Evolutionary conservation across 2,797 vertebrate species (phyloP), one percentile per base, ranked within the genome.

Genomic region (Salarias fasciatus): DNA sequence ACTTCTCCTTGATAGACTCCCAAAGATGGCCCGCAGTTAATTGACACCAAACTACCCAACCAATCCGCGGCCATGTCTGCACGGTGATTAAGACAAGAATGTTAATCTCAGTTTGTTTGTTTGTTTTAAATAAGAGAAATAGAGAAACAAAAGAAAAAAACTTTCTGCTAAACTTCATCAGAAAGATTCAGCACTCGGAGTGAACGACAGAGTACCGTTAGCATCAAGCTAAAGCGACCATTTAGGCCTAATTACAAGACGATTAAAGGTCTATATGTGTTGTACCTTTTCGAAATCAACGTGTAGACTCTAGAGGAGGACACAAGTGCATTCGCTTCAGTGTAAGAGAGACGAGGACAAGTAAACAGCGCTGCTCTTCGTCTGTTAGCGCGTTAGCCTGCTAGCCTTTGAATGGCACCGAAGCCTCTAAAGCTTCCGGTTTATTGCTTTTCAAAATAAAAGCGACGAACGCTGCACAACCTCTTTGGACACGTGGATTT

Each of bases 1-100:
- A 99, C 96, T 49, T 96, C 91, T 69, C 98, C 98, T 70, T 99
- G 97, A 88, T 98, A 99, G 2, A 99, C 95, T 13, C 98, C 97
- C 76, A 99, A 67, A 47, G 96, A 95, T 12, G 96, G 91, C 9
- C 98, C 98, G 65, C 98, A 99, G 66, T 97, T 98, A 63, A 99
- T 97, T 1, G 98, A 99, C 77, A 99, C 97, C 46, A 98, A 94
- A 83, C 95, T 97, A 42, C 97, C 97, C 28, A 99, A 88, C 96
- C 98, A 99, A 77, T 98, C 96, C 0, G 95, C 87, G 67, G 97
- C 96, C 98, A 98, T 98, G 61, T 78, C 76, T 85, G 35, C 11
- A 33, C 33, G 18, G 18, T 24, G 18, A 24, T 18, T 2, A 24
- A 24, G 2, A 24, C 18, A 24, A 24, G 3, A 3, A 24, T 24